phyloP scores from a whole-genome alignment of 2,113 vertebrate genomes.

The Tachysurus fulvidraco region DNA sequence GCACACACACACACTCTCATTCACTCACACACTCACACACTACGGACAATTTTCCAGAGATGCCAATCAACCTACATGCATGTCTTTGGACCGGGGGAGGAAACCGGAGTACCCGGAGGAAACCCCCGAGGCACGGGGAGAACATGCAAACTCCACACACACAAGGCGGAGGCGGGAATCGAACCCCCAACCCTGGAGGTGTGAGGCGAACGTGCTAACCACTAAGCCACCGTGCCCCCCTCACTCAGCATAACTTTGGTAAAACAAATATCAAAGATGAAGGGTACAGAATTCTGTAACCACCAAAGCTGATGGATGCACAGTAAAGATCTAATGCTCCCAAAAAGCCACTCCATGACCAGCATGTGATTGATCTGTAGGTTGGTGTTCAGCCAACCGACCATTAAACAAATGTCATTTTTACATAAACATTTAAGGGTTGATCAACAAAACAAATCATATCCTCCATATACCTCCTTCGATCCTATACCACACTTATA shows the following conservation, averaged over 20 bases:
- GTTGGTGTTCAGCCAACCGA: not conserved
- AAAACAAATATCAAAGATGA: not conserved
- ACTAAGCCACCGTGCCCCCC: no score
- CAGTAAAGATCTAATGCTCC: not conserved
- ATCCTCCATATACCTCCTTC: not conserved
- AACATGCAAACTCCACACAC: no score
- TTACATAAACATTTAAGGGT: not conserved
- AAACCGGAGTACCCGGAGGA: no score
- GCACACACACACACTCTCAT: no score
- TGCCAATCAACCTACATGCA: no score
- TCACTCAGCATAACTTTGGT: not conserved
- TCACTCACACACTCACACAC: no score
- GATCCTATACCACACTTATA: not conserved
- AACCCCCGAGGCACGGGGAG: no score
- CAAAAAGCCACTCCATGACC: not conserved
- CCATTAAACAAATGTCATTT: not conserved
- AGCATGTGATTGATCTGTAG: not conserved
- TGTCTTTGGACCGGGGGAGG: no score
- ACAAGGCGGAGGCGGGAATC: no score
- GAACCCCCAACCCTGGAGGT: no score
- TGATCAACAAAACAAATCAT: not conserved
- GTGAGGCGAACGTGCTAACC: no score
- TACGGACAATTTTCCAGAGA: no score
- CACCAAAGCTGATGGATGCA: not conserved
- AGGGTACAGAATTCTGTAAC: not conserved